Conservation (phyloP, 2,797 vertebrate genomes). For the Tympanoctomys barrerae region DNA sequence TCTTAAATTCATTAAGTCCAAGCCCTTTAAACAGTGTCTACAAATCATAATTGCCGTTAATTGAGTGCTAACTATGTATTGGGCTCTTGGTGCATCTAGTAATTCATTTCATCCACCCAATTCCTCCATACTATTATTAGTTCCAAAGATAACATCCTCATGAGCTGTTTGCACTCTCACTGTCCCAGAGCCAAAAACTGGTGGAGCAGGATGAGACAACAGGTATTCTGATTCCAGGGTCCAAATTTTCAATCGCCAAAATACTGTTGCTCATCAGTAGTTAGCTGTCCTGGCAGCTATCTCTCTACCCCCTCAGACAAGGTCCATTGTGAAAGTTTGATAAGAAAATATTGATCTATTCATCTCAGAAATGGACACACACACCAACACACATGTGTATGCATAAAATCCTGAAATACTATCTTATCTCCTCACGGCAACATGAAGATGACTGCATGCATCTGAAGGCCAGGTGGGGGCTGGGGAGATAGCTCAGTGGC, state of each 20-base stretch:
- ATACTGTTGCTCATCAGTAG: not conserved
- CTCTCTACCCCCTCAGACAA: not conserved
- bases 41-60: not conserved
- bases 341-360: not conserved
- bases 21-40: not conserved
- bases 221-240: not conserved
- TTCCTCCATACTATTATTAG: not conserved
- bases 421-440: not conserved
- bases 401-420: not conserved
- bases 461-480: not conserved
- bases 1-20: conserved; percentile 17
- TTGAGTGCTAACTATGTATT: not conserved
- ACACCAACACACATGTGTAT: no score
- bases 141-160: not conserved
- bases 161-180: not conserved
- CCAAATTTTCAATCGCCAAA: not conserved
- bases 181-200: not conserved
- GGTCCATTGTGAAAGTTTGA: not conserved
- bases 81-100: not conserved
- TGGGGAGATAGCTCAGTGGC: no score
- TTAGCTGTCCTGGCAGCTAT: not conserved
- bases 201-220: not conserved
- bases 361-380: not conserved
- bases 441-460: not conserved
- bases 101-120: not conserved